Percentiles rank a stretch among this genome's conserved stretches.
phyloP scores from a whole-genome alignment of 1,140 invertebrate species.

The Bombyx mandarina region DNA sequence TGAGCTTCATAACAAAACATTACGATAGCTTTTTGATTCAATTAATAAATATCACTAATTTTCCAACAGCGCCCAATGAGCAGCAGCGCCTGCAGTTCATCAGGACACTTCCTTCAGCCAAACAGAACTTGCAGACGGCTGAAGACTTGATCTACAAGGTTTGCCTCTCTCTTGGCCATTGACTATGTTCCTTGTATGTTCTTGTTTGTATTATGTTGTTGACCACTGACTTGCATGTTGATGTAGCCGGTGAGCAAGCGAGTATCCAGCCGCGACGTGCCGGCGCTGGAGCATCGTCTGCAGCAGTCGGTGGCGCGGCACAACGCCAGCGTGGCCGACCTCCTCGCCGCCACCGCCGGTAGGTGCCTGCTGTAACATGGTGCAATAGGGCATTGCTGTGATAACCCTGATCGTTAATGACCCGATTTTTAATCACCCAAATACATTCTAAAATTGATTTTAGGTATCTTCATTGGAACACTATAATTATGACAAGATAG shows the following conservation, averaged over 20 bases:
- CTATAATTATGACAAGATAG: too few species aligned
- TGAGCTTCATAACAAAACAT: too few species aligned
- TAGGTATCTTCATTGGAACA: too few species aligned
- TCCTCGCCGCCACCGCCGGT: conserved; percentile 19
- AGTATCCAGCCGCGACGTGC: too few species aligned
- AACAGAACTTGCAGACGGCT: conserved; percentile 1
- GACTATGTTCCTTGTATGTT: too few species aligned
- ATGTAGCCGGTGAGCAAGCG: too few species aligned
- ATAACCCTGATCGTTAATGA: not conserved
- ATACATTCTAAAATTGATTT: not conserved
- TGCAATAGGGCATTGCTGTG: not conserved
- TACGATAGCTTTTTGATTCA: too few species aligned
- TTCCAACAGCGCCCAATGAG: not conserved
- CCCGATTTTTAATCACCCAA: not conserved
- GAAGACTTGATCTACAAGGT: conserved; percentile 4
- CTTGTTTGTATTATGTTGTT: too few species aligned
- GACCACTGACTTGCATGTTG: too few species aligned
- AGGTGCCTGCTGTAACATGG: not conserved
- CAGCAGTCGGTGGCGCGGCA: conserved; percentile 18
- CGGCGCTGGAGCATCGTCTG: conserved; percentile 4
- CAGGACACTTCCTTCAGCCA: conserved; percentile 4
- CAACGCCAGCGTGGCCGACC: conserved; percentile 29
- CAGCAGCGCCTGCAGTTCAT: conserved; percentile 10
- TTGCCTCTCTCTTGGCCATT: too few species aligned
- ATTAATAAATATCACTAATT: too few species aligned